Percentiles rank a stretch among this genome's conserved stretches.
Conservation (phyloP, 2,797 vertebrate species). For the Chrysocyon brachyurus region DNA sequence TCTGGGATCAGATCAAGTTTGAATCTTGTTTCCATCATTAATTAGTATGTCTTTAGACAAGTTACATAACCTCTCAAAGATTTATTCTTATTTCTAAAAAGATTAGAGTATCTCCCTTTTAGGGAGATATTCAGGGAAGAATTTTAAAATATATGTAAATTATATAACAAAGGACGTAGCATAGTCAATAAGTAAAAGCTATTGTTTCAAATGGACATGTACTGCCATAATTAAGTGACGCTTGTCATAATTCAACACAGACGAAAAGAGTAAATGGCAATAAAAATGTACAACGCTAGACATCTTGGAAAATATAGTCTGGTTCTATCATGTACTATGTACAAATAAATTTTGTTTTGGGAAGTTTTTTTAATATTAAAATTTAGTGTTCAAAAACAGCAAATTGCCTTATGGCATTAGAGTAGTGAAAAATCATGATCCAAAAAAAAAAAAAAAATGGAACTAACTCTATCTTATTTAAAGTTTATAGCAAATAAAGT, state of each 20-base stretch:
- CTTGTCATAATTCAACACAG: not conserved
- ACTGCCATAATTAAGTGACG: slow-evolving; percentile 6
- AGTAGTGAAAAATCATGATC: slow-evolving; percentile 75
- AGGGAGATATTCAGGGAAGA: not conserved
- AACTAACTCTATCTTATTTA: slow-evolving; percentile 25
- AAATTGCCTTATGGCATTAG: slow-evolving; percentile 62
- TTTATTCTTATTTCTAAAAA: slow-evolving; percentile 54
- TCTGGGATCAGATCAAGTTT: not conserved
- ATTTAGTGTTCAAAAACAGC: slow-evolving; percentile 36
- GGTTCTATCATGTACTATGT: not conserved
- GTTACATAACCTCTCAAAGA: slow-evolving; percentile 12
- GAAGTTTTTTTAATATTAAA: slow-evolving; percentile 20
- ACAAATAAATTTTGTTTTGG: not conserved
- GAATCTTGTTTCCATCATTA: not conserved
- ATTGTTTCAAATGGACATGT: not conserved
- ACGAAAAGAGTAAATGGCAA: not conserved
- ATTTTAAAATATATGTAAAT: not conserved
- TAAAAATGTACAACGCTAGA: not conserved
- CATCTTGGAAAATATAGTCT: slow-evolving; percentile 18
- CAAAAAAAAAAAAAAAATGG: not conserved
- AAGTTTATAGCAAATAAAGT: slow-evolving; percentile 64
- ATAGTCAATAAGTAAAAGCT: not conserved
- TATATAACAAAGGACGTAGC: not conserved
- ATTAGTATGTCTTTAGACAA: slow-evolving; percentile 16
- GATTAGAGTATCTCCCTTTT: not conserved